Base-by-base conservation (phyloP, 2,113 vertebrate species). In the Aramus guarauna region DNA sequence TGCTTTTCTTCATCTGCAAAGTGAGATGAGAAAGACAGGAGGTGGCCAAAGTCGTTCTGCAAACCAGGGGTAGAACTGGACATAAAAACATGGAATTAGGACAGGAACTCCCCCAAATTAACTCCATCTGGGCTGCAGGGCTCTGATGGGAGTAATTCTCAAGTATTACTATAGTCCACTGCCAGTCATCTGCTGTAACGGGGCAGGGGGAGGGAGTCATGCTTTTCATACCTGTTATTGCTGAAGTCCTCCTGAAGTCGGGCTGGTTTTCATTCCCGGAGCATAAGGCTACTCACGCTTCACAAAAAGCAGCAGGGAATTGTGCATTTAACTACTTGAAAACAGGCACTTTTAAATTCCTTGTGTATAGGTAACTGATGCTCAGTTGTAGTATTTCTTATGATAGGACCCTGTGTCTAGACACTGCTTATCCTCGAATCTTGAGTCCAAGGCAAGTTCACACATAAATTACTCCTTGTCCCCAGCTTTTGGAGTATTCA, bases 21-120 rank as follows among this genome's bases (percentile, higher is more conserved):
- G 80, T 58, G 88, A 92, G 74, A 92, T 24, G 84, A 86, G 85
- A 84, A 76, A 92, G 79, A 56, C 37, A 58, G 36, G 17, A 93
- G 63, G 77, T 89, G 69, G 73, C 30, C 80, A 15, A 75, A 77
- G 34, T 71, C 1, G 30, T 69, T 72, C 47, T 34, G 41, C 50
- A 79, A 90, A 85, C 3, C 27, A 77, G n/a, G 45, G 48, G 11
- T 36, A 92, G 48, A 89, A 82, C 19, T 72, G 56, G 36, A 39
- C 0, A 0, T 60, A 56, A 91, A 91, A 86, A 53, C 16, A 8
- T 4, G 30, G 36, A 71, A 64, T 39, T 56, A 62, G 27, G 60
- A 60, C 9, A 77, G 69, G 56, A 83, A 52, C 68, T 78, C 21
- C 36, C 41, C 79, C 30, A 52, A 22, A 59, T 68, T 48, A 88